Evolutionary conservation across 2,113 vertebrate genomes (phyloP).

Genomic region (Lasiurus cinereus): DNA sequence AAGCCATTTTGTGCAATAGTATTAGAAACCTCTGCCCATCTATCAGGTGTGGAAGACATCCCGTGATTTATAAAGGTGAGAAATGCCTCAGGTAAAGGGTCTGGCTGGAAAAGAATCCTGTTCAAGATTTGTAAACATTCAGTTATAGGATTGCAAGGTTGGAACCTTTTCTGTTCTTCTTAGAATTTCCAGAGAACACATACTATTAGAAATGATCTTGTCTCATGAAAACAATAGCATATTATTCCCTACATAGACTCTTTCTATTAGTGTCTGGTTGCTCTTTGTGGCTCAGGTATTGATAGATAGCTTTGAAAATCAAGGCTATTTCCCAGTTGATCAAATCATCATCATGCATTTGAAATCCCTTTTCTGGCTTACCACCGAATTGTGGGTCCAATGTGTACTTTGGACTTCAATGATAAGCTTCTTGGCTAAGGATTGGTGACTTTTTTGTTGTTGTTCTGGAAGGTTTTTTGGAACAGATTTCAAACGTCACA

Average conservation of each 20-base stretch:
- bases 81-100: neutral
- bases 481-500: constrained; percentile 64
- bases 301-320: neutral
- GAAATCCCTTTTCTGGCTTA: neutral
- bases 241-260: neutral
- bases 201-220: neutral
- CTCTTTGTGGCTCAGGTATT: neutral
- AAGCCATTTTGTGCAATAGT: neutral
- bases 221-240: neutral
- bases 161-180: neutral
- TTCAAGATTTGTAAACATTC: neutral
- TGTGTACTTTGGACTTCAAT: neutral
- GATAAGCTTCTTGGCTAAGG: constrained; percentile 46
- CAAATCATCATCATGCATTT: constrained; percentile 12
- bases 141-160: neutral
- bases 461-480: neutral
- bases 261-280: neutral
- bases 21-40: neutral
- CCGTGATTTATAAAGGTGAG: neutral
- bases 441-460: neutral
- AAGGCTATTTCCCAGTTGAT: neutral
- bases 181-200: neutral
- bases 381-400: neutral
- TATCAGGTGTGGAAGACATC: neutral
- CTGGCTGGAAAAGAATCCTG: neutral